phyloP scores from a whole-genome alignment of 2,113 vertebrate genomes.

The Polyodon spathula region DNA sequence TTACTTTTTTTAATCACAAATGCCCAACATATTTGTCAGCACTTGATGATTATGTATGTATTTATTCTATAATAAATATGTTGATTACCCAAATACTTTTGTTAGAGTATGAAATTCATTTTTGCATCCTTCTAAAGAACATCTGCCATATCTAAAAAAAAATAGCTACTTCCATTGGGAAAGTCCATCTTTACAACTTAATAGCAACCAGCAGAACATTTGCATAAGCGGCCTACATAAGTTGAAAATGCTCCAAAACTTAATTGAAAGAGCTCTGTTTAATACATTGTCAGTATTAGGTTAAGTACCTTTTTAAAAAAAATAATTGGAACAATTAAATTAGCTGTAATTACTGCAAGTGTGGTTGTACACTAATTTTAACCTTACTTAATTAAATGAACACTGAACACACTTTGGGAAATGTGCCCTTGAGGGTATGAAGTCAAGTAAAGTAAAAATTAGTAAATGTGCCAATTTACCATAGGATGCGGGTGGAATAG shows the following conservation, averaged over 20 bases:
- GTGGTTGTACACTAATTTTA: constrained; percentile 24
- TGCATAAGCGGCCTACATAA: constrained; percentile 2
- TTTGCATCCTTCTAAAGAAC: too few species aligned
- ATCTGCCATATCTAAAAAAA: too few species aligned
- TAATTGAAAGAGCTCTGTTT: constrained; percentile 34
- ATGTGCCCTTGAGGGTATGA: constrained; percentile 6
- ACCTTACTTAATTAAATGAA: constrained; percentile 28
- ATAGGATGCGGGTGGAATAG: too few species aligned
- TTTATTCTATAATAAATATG: too few species aligned
- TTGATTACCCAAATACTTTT: too few species aligned
- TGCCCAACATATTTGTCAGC: too few species aligned
- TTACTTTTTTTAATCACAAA: too few species aligned
- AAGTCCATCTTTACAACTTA: constrained; percentile 9
- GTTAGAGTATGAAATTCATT: too few species aligned
- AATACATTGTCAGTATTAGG: constrained; percentile 35
- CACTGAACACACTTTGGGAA: too few species aligned
- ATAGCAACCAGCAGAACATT: constrained; percentile 14
- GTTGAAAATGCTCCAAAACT: constrained; percentile 21
- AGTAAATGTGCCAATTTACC: not conserved
- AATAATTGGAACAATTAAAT: constrained; percentile 42
- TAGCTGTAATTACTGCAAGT: constrained; percentile 28
- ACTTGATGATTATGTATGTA: too few species aligned
- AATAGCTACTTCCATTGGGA: too few species aligned
- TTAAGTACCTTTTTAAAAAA: constrained; percentile 39
- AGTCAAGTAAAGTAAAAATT: constrained; percentile 7